These are phyloP conservation scores for Tachycineta bicolor DNA, from an alignment of 2,113 vertebrate genomes.

Conservation along the genomic window DNA sequence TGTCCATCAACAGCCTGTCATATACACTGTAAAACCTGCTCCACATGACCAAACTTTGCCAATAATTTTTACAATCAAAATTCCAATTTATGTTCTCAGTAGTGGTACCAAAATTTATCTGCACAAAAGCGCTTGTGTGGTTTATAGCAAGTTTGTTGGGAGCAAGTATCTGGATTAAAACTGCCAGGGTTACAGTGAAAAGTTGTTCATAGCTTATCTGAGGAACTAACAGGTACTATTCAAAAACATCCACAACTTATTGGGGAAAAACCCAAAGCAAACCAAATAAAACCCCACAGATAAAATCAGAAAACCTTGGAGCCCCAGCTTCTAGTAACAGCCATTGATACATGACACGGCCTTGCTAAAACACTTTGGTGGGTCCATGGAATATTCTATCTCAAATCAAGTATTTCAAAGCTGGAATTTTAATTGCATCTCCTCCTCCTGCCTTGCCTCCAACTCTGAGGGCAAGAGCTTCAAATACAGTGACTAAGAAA, in stretches of 20 bases:
- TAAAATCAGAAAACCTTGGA: neutral
- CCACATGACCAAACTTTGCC: neutral
- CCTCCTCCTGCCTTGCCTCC: neutral
- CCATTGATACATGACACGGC: fast-evolving
- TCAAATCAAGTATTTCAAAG: neutral
- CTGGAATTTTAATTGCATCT: neutral
- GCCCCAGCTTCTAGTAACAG: neutral
- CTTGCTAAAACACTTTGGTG: neutral
- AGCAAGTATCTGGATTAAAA: neutral
- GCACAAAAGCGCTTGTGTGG: neutral
- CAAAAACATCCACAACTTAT: constrained; percentile 40
- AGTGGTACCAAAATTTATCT: neutral
- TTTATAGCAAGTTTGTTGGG: neutral
- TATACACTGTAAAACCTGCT: neutral
- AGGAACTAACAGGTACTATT: neutral
- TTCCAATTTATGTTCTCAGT: neutral
- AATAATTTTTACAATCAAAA: neutral
- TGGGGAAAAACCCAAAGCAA: neutral
- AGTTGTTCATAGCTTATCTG: neutral
- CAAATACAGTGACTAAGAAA: neutral
- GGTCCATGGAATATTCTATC: neutral
- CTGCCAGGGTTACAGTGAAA: neutral
- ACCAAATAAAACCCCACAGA: neutral
- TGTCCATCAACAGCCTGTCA: neutral
- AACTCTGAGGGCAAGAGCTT: neutral